Percentiles rank a stretch among this genome's conserved stretches.
phyloP scores from a whole-genome alignment of 1,140 invertebrate species.

The Lucilia cuprina region DNA sequence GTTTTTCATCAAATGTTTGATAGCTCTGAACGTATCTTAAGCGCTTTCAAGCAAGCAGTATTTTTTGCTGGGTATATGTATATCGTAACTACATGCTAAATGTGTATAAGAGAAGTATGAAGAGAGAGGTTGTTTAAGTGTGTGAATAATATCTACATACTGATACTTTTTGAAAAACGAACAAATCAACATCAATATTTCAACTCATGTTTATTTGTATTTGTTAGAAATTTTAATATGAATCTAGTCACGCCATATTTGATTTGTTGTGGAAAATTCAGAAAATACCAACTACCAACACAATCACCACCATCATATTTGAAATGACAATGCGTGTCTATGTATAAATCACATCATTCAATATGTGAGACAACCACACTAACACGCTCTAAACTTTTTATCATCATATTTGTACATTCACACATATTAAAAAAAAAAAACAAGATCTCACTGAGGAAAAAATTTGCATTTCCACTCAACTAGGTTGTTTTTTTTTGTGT shows the following conservation, averaged over 20 bases:
- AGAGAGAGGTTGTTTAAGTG: not conserved
- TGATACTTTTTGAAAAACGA: not conserved
- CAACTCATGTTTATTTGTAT: conserved; percentile 2
- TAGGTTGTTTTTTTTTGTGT: not conserved
- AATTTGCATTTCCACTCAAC: conserved; percentile 7
- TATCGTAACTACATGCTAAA: too few species aligned
- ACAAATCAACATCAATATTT: conserved; percentile 15
- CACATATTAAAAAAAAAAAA: not conserved
- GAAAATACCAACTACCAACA: not conserved
- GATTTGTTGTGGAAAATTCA: conserved; percentile 27
- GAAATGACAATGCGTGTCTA: conserved; percentile 25
- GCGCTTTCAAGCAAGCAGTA: too few species aligned
- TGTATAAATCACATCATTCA: conserved; percentile 24
- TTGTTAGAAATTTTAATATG: conserved; percentile 25
- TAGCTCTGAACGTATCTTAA: too few species aligned
- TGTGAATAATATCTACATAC: not conserved
- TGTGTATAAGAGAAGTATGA: too few species aligned
- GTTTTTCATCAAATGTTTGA: too few species aligned
- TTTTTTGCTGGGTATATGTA: too few species aligned
- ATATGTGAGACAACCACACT: not conserved
- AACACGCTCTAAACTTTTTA: not conserved
- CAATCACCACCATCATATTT: conserved; percentile 16
- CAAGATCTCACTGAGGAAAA: not conserved
- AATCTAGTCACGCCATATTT: conserved; percentile 27
- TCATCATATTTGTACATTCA: not conserved